Percentiles rank a stretch among this genome's conserved stretches.
These are phyloP conservation scores for Acanthiza pusilla DNA, from an alignment of 2,797 vertebrate genomes.

Conservation along the genomic window DNA sequence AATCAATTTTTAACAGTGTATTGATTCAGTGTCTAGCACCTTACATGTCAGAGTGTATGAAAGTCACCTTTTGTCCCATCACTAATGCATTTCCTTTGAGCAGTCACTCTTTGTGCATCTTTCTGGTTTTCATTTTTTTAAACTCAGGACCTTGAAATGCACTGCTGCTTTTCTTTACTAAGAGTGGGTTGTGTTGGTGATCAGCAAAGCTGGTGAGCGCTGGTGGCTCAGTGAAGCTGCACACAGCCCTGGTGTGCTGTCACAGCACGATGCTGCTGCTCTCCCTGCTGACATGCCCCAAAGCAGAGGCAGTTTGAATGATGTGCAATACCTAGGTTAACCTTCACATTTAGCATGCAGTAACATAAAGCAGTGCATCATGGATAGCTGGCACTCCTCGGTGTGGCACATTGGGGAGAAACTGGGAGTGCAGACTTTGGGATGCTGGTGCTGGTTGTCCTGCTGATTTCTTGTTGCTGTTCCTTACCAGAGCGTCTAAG, in stretches of 20 bases:
- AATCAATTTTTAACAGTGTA: neutral
- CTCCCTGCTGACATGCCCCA: neutral
- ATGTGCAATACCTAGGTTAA: neutral
- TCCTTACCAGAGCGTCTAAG: neutral
- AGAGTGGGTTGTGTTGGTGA: neutral
- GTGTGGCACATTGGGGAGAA: neutral
- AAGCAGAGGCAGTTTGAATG: neutral
- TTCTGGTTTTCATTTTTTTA: neutral
- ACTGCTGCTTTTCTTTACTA: neutral
- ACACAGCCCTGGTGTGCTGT: fast-evolving
- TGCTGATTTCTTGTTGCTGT: neutral
- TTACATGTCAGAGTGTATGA: neutral
- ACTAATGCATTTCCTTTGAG: neutral
- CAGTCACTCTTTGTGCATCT: neutral
- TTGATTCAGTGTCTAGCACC: neutral
- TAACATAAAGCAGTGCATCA: fast-evolving
- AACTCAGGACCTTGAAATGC: neutral
- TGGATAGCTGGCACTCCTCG: neutral
- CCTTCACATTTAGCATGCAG: neutral
- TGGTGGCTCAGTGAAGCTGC: neutral
- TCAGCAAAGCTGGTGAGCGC: neutral
- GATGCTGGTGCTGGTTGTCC: neutral
- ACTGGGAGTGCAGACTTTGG: neutral
- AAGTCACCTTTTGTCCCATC: neutral
- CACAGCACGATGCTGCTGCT: fast-evolving